Evolutionary conservation across 2,888 invertebrate genomes (phyloP).

Genomic region (Amphipyra tragopoginis): DNA sequence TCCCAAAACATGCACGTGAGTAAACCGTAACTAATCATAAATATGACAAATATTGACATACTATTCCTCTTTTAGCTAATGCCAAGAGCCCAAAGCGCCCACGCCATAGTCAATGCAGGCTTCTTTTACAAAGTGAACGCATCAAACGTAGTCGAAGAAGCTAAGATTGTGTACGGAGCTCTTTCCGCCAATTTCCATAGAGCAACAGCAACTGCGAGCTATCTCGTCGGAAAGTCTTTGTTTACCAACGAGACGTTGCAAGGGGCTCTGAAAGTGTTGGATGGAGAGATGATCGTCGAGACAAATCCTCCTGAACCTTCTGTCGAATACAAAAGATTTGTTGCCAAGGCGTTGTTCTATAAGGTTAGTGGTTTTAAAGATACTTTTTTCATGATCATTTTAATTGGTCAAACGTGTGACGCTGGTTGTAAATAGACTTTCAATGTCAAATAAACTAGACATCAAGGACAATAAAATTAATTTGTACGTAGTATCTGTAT

Average conservation of each 20-base stretch:
- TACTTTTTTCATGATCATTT: too few species aligned
- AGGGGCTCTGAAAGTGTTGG: slow-evolving; percentile 67
- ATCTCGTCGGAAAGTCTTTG: slow-evolving; percentile 77
- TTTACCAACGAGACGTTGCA: slow-evolving; percentile 81
- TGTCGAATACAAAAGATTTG: slow-evolving; percentile 87
- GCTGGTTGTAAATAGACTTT: too few species aligned
- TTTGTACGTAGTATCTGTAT: too few species aligned
- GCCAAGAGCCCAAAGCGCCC: slow-evolving; percentile 93
- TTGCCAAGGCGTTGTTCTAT: slow-evolving; percentile 91
- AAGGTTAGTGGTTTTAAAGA: slow-evolving; percentile 89
- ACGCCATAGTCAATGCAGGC: slow-evolving; percentile 93
- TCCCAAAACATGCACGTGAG: too few species aligned
- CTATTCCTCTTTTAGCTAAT: slow-evolving; percentile 89
- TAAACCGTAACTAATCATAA: too few species aligned
- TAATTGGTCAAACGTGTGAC: too few species aligned
- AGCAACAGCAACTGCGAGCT: slow-evolving; percentile 87
- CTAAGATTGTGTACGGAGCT: slow-evolving; percentile 90
- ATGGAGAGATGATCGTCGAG: slow-evolving; percentile 68
- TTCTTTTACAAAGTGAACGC: slow-evolving; percentile 86
- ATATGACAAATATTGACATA: too few species aligned
- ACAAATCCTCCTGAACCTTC: slow-evolving; percentile 86
- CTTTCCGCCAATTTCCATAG: slow-evolving; percentile 82
- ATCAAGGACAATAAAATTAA: too few species aligned
- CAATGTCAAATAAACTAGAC: too few species aligned
- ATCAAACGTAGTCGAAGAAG: slow-evolving; percentile 65